Conservation (phyloP, 2,113 vertebrate species). For the Phalacrocorax carbo region DNA sequence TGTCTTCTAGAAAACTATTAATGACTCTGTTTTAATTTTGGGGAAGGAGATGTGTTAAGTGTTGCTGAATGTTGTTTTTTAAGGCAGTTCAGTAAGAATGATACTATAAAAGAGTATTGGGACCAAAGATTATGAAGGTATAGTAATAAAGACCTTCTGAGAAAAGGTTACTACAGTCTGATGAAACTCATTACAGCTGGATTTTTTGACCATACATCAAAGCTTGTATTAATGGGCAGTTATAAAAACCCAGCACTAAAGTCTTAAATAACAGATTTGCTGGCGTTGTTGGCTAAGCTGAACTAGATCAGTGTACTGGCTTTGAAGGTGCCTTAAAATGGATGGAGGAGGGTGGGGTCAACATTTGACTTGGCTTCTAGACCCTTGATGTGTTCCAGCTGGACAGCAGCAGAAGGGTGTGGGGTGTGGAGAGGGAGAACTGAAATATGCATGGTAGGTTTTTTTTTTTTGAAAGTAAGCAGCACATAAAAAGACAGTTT, state of each 20-base stretch:
- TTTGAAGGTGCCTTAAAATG: slow-evolving; percentile 79
- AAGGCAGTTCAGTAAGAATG: slow-evolving; percentile 6
- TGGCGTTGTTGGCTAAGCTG: slow-evolving; percentile 66
- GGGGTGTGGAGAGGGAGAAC: slow-evolving; percentile 45
- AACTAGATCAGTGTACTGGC: slow-evolving; percentile 60
- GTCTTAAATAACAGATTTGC: slow-evolving; percentile 72
- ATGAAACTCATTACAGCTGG: slow-evolving; percentile 62
- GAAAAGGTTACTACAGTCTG: slow-evolving; percentile 36
- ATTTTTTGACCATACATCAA: slow-evolving; percentile 69
- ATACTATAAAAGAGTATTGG: background rate
- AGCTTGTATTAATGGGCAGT: slow-evolving; percentile 67
- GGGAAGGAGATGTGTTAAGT: background rate
- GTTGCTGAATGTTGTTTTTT: background rate
- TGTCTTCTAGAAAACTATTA: background rate
- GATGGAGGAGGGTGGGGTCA: slow-evolving; percentile 76
- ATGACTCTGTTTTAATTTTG: slow-evolving; percentile 14
- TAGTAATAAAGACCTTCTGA: slow-evolving; percentile 55
- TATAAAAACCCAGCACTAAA: slow-evolving; percentile 67
- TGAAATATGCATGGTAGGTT: slow-evolving; percentile 32
- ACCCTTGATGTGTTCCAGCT: slow-evolving; percentile 76
- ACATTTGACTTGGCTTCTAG: slow-evolving; percentile 75
- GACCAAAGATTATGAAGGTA: slow-evolving; percentile 47
- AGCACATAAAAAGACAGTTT: slow-evolving; percentile 34
- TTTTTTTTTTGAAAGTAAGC: slow-evolving; percentile 45
- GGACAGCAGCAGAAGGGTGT: slow-evolving; percentile 60